These are phyloP conservation scores for Thunnus thynnus DNA, from an alignment of 2,113 vertebrate species.

Conservation along the genomic window DNA sequence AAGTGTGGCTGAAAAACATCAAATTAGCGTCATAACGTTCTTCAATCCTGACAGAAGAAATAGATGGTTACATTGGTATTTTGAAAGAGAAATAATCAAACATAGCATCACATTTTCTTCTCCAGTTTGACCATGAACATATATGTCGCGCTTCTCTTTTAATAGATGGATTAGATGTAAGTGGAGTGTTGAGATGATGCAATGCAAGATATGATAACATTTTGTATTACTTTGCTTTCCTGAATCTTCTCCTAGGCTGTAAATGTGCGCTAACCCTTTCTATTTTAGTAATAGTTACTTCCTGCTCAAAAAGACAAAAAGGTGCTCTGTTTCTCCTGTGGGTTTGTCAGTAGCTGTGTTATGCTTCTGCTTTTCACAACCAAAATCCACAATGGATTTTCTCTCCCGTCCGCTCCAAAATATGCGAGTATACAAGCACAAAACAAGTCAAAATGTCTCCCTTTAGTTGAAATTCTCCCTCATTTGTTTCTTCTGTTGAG, in stretches of 20 bases:
- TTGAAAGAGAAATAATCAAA: no score
- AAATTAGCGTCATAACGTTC: no score
- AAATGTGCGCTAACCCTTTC: not conserved
- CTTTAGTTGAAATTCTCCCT: conserved; percentile 28
- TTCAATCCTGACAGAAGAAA: no score
- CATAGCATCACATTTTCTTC: not conserved
- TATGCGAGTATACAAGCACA: not conserved
- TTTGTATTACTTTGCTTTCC: not conserved
- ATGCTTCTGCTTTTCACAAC: conserved; percentile 1
- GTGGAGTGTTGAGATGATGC: not conserved
- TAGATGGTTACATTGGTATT: no score
- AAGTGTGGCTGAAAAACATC: no score
- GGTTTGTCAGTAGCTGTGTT: not conserved
- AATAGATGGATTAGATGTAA: not conserved
- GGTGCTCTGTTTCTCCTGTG: not conserved
- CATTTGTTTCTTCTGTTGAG: conserved; percentile 48
- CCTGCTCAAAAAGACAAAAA: conserved; percentile 1
- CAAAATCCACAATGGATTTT: not conserved
- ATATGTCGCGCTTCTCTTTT: not conserved
- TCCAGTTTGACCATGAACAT: conserved; percentile 3
- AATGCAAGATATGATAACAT: conserved; percentile 17
- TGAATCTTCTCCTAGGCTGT: not conserved
- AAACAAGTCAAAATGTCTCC: conserved; percentile 43
- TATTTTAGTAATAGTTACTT: conserved; percentile 14
- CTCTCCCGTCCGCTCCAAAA: no score